phyloP scores from a whole-genome alignment of 2,113 vertebrate genomes.

The Aphelocoma coerulescens region DNA sequence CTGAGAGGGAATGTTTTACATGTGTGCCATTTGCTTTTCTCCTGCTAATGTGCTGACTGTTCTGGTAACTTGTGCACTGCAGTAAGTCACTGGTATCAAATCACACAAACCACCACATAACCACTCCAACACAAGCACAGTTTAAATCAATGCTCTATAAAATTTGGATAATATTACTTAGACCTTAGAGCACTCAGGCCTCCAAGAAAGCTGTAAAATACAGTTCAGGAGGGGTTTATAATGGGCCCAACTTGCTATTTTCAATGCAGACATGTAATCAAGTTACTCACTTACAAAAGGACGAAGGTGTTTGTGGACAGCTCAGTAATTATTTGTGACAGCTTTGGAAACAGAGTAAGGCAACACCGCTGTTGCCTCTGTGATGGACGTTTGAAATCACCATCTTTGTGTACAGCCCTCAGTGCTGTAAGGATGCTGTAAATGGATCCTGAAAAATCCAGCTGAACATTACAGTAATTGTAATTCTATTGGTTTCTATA shows the following conservation, averaged over 20 bases:
- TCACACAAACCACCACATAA: background rate
- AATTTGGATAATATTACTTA: background rate
- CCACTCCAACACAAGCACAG: background rate
- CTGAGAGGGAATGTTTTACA: background rate
- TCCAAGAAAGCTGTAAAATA: background rate
- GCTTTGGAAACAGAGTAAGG: background rate
- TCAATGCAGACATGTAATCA: background rate
- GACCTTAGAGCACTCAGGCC: background rate
- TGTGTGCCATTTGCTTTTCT: background rate
- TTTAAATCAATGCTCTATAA: constrained; percentile 2
- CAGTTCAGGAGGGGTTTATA: background rate
- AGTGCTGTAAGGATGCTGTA: constrained; percentile 1
- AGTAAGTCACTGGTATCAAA: background rate
- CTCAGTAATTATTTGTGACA: constrained; percentile 17
- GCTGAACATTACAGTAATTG: background rate
- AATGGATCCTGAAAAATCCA: constrained; percentile 3
- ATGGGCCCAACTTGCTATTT: background rate
- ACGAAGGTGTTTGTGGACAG: background rate
- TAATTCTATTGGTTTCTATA: constrained; percentile 16
- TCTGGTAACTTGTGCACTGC: background rate
- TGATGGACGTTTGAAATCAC: constrained; percentile 5
- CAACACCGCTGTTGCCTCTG: background rate
- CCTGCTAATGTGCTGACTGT: background rate
- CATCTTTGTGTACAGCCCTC: background rate
- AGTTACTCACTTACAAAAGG: constrained; percentile 9